These are phyloP conservation scores for Mercenaria mercenaria DNA, from an alignment of 1,140 invertebrate species.

Conservation along the genomic window DNA sequence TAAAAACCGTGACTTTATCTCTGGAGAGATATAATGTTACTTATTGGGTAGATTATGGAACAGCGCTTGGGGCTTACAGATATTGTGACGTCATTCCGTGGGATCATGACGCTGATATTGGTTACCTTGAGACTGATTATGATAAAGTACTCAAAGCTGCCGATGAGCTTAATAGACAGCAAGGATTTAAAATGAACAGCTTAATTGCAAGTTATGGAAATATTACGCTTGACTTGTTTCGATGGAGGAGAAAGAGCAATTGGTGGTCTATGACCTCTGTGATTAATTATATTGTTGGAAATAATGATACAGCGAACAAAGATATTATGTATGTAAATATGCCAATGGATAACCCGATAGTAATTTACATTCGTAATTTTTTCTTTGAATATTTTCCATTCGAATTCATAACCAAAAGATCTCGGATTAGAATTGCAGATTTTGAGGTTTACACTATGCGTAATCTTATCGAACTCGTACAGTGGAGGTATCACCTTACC, in stretches of 20 bases:
- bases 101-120: slow-evolving; percentile 2
- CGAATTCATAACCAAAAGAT: neutral
- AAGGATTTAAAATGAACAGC: neutral
- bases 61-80: neutral
- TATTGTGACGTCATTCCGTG: neutral
- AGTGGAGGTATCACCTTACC: neutral
- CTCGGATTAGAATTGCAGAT: neutral
- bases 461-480: neutral
- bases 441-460: neutral
- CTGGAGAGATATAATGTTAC: neutral
- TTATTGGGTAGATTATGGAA: slow-evolving; percentile 3
- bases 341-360: neutral
- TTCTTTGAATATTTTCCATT: neutral
- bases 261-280: neutral
- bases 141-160: neutral
- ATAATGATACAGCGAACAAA: neutral
- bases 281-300: neutral
- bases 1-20: neutral
- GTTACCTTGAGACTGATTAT: neutral
- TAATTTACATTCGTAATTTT: slow-evolving; percentile 3
- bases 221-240: neutral
- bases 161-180: neutral
- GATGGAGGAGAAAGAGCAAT: neutral
- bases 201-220: neutral
- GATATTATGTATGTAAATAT: neutral